A percentile compares a stretch with the other conserved stretches of the same genome.
phyloP scores from a whole-genome alignment of 2,888 invertebrate species.

The Peribatodes rhomboidaria region DNA sequence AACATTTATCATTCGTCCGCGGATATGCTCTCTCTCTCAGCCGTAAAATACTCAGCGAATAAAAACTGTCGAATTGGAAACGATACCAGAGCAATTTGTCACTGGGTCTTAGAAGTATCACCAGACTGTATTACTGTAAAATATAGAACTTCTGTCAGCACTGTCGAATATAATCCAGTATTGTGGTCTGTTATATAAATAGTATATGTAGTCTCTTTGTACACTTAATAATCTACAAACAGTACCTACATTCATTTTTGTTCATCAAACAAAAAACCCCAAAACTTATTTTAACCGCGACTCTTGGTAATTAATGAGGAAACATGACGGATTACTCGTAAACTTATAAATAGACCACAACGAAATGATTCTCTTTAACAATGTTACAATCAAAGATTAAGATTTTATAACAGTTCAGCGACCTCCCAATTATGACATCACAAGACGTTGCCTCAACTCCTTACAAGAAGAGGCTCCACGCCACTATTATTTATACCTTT shows the following conservation, averaged over 20 bases:
- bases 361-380: constrained; percentile 9
- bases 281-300: background rate
- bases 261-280: background rate
- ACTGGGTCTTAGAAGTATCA: constrained; percentile 56
- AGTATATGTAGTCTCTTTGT: background rate
- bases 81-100: constrained; percentile 66
- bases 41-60: constrained; percentile 56
- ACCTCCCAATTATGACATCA: constrained; percentile 51
- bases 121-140: constrained; percentile 22
- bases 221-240: background rate
- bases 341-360: constrained; percentile 9
- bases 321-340: background rate
- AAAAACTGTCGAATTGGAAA: constrained; percentile 60
- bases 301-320: background rate
- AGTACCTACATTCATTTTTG: background rate
- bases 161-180: background rate
- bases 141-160: constrained; percentile 16
- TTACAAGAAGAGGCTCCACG: background rate
- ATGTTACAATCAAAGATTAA: constrained; percentile 12
- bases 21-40: constrained; percentile 48
- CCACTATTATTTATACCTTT: constrained; percentile 76
- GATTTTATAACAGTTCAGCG: constrained; percentile 44
- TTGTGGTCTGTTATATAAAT: too few species aligned
- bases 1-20: constrained; percentile 55
- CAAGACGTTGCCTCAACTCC: constrained; percentile 49